Percentiles rank a stretch among this genome's conserved stretches.
phyloP scores from a whole-genome alignment of 1,140 invertebrate species.

The Cydia strobilella region DNA sequence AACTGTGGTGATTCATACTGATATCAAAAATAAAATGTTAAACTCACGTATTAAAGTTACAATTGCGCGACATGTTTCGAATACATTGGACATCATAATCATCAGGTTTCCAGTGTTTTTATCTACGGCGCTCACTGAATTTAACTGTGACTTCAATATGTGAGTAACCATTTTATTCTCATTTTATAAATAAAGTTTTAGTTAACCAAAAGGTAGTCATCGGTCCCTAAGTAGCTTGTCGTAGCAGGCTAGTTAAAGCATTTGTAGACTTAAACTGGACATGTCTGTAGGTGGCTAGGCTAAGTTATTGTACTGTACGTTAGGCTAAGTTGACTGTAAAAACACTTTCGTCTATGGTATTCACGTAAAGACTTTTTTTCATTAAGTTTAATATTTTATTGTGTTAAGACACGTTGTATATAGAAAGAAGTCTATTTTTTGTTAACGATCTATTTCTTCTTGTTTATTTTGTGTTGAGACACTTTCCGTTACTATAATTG shows the following conservation, averaged over 20 bases:
- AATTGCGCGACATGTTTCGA: no score
- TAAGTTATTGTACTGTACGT: constrained; percentile 41
- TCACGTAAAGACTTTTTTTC: constrained; percentile 42
- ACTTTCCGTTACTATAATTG: constrained; percentile 68
- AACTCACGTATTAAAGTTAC: no score
- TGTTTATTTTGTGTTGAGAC: constrained; percentile 71
- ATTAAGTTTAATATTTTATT: constrained; percentile 39
- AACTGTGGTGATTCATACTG: no score
- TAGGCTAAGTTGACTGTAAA: constrained; percentile 49
- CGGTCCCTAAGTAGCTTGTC: constrained; percentile 67
- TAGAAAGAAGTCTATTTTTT: constrained; percentile 68
- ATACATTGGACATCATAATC: no score
- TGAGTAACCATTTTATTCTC: no score
- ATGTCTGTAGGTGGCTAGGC: constrained; percentile 60
- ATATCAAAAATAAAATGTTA: no score
- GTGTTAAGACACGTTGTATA: constrained; percentile 55
- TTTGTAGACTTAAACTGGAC: constrained; percentile 73
- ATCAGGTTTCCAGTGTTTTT: no score
- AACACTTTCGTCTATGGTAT: constrained; percentile 41
- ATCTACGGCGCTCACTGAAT: no score
- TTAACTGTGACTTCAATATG: no score
- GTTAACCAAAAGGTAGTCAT: constrained; percentile 33
- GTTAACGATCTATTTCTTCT: constrained; percentile 67
- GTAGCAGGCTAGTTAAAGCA: constrained; percentile 76
- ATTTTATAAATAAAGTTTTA: no score